phyloP scores from a whole-genome alignment of 2,797 vertebrate species.

The Dendrocincla tyrannina region DNA sequence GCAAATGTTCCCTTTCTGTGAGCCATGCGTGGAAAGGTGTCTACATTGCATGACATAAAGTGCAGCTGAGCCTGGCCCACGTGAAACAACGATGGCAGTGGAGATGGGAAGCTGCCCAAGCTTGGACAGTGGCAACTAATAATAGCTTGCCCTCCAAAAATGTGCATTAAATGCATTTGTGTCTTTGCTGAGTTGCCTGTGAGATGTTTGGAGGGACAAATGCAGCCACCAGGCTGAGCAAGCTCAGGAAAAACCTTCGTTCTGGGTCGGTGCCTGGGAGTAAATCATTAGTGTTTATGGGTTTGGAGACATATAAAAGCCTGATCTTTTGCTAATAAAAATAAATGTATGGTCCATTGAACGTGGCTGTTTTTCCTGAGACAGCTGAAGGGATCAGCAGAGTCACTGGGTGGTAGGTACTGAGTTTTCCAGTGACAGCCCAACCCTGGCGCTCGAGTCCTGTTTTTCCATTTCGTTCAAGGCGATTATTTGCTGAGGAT shows the following conservation, averaged over 20 bases:
- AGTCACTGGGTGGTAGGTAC: not conserved
- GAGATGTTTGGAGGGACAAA: not conserved
- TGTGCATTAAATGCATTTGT: not conserved
- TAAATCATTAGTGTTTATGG: not conserved
- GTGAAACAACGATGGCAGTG: not conserved
- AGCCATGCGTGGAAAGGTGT: not conserved
- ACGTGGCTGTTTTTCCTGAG: not conserved
- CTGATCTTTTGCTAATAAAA: not conserved
- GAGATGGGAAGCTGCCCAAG: conserved; percentile 1
- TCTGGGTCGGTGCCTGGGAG: not conserved
- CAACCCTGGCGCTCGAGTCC: not conserved
- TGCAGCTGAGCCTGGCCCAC: not conserved
- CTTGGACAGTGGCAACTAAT: not conserved
- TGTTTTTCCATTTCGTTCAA: not conserved
- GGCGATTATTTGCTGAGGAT: no score
- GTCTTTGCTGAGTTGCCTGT: not conserved
- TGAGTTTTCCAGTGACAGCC: not conserved
- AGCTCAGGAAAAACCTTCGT: not conserved
- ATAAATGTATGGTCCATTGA: not conserved
- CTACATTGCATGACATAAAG: not conserved
- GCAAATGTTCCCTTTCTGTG: not conserved
- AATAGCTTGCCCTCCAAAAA: not conserved
- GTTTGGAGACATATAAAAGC: not conserved
- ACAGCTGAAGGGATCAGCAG: not conserved
- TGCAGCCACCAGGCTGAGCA: not conserved